Evolutionary conservation across 2,888 invertebrate species (phyloP).

Genomic region (Drepanosiphum platanoidis): DNA sequence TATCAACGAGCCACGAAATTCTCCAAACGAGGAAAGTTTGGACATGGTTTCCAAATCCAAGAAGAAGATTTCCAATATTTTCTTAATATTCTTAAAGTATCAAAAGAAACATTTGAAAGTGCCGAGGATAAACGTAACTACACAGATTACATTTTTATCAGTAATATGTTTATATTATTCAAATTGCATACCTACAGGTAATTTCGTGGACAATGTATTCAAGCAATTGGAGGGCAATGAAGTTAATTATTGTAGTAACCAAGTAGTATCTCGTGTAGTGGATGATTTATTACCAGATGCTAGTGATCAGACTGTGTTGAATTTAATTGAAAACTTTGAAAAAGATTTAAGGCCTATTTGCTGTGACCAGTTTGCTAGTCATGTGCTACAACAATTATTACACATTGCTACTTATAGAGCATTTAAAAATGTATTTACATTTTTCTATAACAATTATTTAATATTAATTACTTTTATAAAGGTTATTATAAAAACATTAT

Average conservation of each 20-base stretch:
- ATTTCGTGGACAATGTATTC: constrained; percentile 80
- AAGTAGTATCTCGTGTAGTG: constrained; percentile 81
- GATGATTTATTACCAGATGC: constrained; percentile 80
- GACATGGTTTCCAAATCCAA: constrained; percentile 61
- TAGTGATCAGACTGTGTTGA: constrained; percentile 73
- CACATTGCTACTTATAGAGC: constrained; percentile 71
- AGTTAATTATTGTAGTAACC: constrained; percentile 79
- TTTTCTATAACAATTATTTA: neutral
- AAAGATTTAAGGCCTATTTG: constrained; percentile 77
- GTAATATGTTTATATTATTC: neutral
- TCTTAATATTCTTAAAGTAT: constrained; percentile 62
- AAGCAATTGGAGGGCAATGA: constrained; percentile 78
- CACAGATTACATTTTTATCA: neutral
- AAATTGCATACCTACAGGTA: constrained; percentile 70
- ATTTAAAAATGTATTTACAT: constrained; percentile 13
- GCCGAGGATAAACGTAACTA: constrained; percentile 62
- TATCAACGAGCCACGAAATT: constrained; percentile 60
- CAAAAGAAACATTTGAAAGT: constrained; percentile 62
- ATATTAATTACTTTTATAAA: neutral
- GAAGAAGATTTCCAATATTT: constrained; percentile 63
- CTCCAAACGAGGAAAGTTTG: constrained; percentile 61
- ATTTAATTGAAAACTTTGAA: constrained; percentile 74
- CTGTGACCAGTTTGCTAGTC: constrained; percentile 81
- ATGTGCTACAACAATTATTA: constrained; percentile 79
- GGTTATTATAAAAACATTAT: neutral